These are phyloP conservation scores for Leptopilina drosophilae DNA, from an alignment of 2,888 invertebrate species.

Conservation along the genomic window DNA sequence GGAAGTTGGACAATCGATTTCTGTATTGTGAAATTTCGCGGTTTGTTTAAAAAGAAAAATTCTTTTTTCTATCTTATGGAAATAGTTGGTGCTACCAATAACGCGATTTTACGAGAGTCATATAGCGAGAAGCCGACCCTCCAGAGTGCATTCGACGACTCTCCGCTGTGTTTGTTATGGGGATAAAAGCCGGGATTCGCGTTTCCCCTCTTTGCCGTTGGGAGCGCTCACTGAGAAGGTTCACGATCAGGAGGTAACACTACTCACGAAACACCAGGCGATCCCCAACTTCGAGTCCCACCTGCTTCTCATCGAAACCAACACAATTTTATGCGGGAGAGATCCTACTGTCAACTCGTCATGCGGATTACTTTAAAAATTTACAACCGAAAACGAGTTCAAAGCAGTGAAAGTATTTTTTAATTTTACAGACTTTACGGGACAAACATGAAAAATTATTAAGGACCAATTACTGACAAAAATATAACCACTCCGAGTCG, in stretches of 20 bases:
- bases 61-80: neutral
- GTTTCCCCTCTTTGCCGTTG: conserved; percentile 50
- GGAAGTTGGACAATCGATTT: no score
- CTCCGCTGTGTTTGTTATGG: conserved; percentile 41
- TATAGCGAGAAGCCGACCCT: conserved; percentile 9
- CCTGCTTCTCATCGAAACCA: conserved; percentile 14
- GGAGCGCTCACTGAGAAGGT: conserved; percentile 48
- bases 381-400: neutral
- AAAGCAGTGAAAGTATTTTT: no score
- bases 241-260: neutral
- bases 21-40: no score
- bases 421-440: no score
- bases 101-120: conserved; percentile 3
- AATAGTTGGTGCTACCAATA: neutral
- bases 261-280: conserved; percentile 23
- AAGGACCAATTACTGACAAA: no score
- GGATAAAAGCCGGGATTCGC: conserved; percentile 39
- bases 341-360: conserved; percentile 15
- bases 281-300: conserved; percentile 10
- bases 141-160: conserved; percentile 21
- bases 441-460: no score
- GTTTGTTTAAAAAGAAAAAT: no score
- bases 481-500: no score
- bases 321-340: conserved; percentile 2
- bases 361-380: conserved; percentile 4